Evolutionary conservation across 2,113 vertebrate genomes (phyloP).

Genomic region (Chaenocephalus aceratus): DNA sequence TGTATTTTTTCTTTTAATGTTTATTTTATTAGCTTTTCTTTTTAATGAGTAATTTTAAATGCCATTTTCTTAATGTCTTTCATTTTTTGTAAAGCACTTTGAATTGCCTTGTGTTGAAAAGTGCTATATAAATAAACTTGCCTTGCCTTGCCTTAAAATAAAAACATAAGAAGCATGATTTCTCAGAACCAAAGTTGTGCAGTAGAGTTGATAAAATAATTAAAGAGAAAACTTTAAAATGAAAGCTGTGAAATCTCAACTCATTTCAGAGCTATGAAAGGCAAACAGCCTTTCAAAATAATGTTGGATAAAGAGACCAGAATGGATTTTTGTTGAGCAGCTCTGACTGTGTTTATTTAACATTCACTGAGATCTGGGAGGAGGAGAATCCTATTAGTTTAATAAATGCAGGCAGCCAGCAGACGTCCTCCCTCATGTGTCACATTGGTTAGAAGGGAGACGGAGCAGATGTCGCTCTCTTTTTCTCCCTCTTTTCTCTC

Average conservation of each 20-base stretch:
- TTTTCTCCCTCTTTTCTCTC: neutral
- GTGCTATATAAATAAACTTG: too few relatives aligned
- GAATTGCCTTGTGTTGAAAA: too few relatives aligned
- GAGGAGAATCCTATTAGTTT: constrained; percentile 59
- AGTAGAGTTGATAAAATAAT: neutral
- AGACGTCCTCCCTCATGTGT: constrained; percentile 47
- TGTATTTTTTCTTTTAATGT: too few relatives aligned
- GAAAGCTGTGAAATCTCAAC: neutral
- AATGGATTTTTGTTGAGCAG: neutral
- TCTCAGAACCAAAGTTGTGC: neutral
- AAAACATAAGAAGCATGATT: neutral
- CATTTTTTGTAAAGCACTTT: too few relatives aligned
- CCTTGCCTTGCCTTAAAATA: neutral
- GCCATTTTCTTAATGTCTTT: too few relatives aligned
- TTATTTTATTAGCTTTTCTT: too few relatives aligned
- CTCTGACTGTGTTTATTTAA: constrained; percentile 34
- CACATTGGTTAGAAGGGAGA: constrained; percentile 49
- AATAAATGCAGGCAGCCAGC: constrained; percentile 45
- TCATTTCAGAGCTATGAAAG: neutral
- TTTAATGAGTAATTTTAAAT: too few relatives aligned
- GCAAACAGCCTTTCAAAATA: neutral
- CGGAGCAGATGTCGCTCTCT: constrained; percentile 56
- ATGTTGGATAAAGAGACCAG: neutral
- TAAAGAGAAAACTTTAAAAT: neutral
- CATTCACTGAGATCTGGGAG: neutral